Evolutionary conservation across 1,140 invertebrate genomes (phyloP).

Genomic region (Conopomorpha cramerella): DNA sequence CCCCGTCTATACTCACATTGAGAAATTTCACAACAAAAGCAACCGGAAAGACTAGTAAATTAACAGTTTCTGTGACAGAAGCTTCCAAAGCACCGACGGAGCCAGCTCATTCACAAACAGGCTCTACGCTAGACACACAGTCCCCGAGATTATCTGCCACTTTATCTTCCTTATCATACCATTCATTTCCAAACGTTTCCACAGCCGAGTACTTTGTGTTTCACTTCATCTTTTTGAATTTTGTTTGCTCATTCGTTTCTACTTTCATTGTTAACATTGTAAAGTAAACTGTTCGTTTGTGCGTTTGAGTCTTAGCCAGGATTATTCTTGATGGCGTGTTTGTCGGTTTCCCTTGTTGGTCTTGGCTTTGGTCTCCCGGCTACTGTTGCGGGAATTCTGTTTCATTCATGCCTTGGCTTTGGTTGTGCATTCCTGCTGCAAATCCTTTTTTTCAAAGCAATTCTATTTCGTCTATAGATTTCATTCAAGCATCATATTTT

Average conservation of each 20-base stretch:
- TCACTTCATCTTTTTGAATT: background rate
- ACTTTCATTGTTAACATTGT: background rate
- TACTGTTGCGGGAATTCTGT: too few relatives aligned
- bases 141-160: constrained; percentile 23
- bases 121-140: constrained; percentile 19
- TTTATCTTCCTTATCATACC: constrained; percentile 8
- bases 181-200: background rate
- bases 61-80: background rate
- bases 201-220: background rate
- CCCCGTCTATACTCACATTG: background rate
- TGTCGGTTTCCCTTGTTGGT: too few relatives aligned
- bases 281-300: background rate
- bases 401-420: too few relatives aligned
- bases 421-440: too few relatives aligned
- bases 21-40: background rate
- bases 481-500: too few relatives aligned
- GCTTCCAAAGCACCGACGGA: background rate
- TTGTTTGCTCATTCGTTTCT: background rate
- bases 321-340: too few relatives aligned
- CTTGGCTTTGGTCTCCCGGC: too few relatives aligned
- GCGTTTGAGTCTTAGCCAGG: too few relatives aligned
- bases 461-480: too few relatives aligned
- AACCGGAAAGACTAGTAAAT: background rate
- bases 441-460: too few relatives aligned
- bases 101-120: background rate